Evolutionary conservation across 2,888 invertebrate genomes (phyloP).

Genomic region (Dynastes tityus): DNA sequence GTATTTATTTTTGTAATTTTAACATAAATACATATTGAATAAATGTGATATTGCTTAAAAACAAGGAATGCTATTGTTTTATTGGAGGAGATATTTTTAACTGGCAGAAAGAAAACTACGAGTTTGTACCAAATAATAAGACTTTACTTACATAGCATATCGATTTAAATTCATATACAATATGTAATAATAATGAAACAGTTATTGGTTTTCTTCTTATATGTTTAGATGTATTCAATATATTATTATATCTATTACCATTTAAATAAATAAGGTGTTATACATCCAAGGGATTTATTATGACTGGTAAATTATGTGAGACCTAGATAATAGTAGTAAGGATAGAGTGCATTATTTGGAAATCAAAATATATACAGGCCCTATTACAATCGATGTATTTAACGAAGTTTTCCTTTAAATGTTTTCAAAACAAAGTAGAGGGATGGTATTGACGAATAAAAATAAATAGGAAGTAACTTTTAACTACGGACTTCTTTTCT

Average conservation of each 20-base stretch:
- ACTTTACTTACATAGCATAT: slow-evolving; percentile 48
- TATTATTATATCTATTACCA: not conserved
- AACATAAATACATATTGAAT: not conserved
- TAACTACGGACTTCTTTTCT: too few species aligned
- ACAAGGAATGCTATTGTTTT: not conserved
- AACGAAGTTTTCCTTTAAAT: not conserved
- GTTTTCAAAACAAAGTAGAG: not conserved
- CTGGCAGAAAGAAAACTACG: slow-evolving; percentile 12
- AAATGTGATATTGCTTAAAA: slow-evolving; percentile 1
- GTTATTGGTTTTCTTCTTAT: slow-evolving; percentile 5
- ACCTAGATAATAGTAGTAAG: not conserved
- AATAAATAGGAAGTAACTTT: not conserved
- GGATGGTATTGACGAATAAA: not conserved
- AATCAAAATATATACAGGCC: slow-evolving; percentile 25
- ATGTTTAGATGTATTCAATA: slow-evolving; percentile 33
- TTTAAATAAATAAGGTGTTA: not conserved
- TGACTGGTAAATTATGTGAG: not conserved
- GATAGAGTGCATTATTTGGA: not conserved
- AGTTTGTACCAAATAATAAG: slow-evolving; percentile 48
- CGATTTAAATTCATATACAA: slow-evolving; percentile 49
- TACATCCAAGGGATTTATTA: slow-evolving; percentile 13
- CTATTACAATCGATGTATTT: slow-evolving; percentile 7
- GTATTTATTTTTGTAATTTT: slow-evolving; percentile 37
- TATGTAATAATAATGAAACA: slow-evolving; percentile 15
- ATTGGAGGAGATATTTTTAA: too few species aligned